Percentiles rank a stretch among this genome's conserved stretches.
Evolutionary conservation across 2,113 vertebrate species (phyloP).

Genomic region (Leptobrachium leishanense): DNA sequence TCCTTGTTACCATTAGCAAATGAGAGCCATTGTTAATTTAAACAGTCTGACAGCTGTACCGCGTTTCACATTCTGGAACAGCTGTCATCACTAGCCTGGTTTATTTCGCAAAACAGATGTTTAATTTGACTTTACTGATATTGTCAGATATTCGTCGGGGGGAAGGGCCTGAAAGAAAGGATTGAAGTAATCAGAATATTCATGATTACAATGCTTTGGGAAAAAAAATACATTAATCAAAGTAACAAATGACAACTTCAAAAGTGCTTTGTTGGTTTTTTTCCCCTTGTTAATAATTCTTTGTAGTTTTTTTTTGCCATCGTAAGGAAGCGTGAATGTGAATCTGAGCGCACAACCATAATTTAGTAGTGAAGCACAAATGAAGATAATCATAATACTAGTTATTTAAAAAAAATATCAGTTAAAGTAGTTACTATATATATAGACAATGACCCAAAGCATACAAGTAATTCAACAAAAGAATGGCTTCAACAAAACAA

Average conservation of each 20-base stretch:
- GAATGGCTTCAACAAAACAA: too few species aligned
- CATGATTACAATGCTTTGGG: conserved; percentile 63
- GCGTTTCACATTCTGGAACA: conserved; percentile 64
- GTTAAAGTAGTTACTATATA: too few species aligned
- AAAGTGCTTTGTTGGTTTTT: conserved; percentile 55
- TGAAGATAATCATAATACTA: too few species aligned
- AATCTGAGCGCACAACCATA: too few species aligned
- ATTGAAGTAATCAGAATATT: conserved; percentile 65
- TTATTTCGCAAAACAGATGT: conserved; percentile 76
- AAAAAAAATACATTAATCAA: conserved; percentile 57
- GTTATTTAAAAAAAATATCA: too few species aligned
- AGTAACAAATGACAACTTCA: conserved; percentile 55
- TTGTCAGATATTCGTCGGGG: conserved; percentile 65
- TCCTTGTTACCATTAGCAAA: conserved; percentile 61
- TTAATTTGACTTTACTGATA: conserved; percentile 67
- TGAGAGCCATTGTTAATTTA: conserved; percentile 70
- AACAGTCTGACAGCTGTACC: conserved; percentile 64
- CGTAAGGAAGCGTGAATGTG: too few species aligned
- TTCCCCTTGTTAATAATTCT: conserved; percentile 1
- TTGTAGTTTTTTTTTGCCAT: neutral
- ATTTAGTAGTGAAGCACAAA: too few species aligned
- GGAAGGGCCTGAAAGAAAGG: conserved; percentile 54
- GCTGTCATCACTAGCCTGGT: conserved; percentile 64
- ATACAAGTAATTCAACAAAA: too few species aligned
- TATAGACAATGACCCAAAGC: too few species aligned